These are phyloP conservation scores for Coleophora deauratella DNA, from an alignment of 2,888 invertebrate genomes.

Conservation along the genomic window DNA sequence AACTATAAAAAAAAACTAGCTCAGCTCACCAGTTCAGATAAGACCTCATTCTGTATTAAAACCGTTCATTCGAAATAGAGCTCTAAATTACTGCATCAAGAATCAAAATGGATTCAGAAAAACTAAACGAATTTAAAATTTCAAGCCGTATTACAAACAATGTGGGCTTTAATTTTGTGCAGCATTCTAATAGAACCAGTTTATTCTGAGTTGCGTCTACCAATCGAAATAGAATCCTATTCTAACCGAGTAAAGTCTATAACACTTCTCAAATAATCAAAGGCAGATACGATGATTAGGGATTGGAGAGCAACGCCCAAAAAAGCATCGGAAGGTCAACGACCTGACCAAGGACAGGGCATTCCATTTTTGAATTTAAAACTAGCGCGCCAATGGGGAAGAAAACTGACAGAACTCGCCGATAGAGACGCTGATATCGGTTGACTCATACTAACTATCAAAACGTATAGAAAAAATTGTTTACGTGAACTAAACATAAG, in stretches of 20 bases:
- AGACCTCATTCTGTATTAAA: conserved; percentile 4
- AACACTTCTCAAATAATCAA: conserved; percentile 19
- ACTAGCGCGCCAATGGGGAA: conserved; percentile 72
- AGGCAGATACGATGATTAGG: conserved; percentile 40
- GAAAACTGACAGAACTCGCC: no score
- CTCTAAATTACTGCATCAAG: neutral
- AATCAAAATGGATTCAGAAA: conserved; percentile 1
- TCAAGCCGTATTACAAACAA: conserved; percentile 22
- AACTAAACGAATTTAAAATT: conserved; percentile 18
- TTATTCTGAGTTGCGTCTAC: conserved; percentile 15
- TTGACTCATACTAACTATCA: no score
- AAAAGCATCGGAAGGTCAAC: conserved; percentile 73
- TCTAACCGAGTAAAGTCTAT: conserved; percentile 27
- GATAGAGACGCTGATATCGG: no score
- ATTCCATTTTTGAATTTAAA: conserved; percentile 71
- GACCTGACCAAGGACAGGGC: conserved; percentile 72
- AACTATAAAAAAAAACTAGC: conserved; percentile 8
- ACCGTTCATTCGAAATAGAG: neutral
- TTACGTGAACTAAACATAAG: no score
- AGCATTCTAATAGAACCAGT: conserved; percentile 28
- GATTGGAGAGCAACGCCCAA: conserved; percentile 54
- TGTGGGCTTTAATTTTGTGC: conserved; percentile 36
- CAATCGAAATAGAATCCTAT: conserved; percentile 34
- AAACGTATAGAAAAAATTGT: no score
- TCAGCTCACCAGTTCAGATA: conserved; percentile 10